These are phyloP conservation scores for Xyrichtys novacula DNA, from an alignment of 2,797 vertebrate genomes.

Conservation along the genomic window DNA sequence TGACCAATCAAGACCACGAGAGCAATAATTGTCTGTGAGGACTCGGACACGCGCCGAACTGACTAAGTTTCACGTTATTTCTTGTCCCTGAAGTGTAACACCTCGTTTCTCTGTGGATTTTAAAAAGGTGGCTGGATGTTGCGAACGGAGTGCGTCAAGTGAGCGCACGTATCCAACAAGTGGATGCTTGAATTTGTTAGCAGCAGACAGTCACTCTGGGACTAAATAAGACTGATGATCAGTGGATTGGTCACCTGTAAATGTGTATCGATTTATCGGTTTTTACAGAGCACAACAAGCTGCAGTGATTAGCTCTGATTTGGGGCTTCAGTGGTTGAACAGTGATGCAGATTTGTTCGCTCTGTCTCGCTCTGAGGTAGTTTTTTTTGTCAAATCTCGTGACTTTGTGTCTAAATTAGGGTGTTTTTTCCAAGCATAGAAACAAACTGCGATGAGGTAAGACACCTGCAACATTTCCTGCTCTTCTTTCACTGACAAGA, in stretches of 20 bases:
- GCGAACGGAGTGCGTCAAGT: conserved; percentile 65
- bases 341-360: conserved; percentile 42
- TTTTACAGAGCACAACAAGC: conserved; percentile 2
- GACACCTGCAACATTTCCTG: conserved; percentile 9
- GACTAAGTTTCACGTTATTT: neutral
- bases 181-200: conserved; percentile 59
- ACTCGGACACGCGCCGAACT: conserved; percentile 14
- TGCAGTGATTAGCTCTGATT: conserved; percentile 28
- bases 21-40: conserved; percentile 12
- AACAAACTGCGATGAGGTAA: conserved; percentile 58
- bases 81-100: neutral
- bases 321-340: conserved; percentile 32
- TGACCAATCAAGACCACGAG: conserved; percentile 39
- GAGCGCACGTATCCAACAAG: conserved; percentile 81
- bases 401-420: conserved; percentile 27
- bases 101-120: conserved; percentile 47
- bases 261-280: conserved; percentile 1
- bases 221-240: conserved; percentile 13
- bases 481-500: conserved; percentile 31
- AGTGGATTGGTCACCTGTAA: conserved; percentile 23
- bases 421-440: neutral
- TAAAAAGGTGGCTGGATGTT: conserved; percentile 25
- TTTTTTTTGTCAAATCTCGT: conserved; percentile 29
- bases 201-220: conserved; percentile 11
- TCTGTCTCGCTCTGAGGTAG: conserved; percentile 44